Conservation (phyloP, 1,140 invertebrate genomes). For the Zaprionus vittiger region DNA sequence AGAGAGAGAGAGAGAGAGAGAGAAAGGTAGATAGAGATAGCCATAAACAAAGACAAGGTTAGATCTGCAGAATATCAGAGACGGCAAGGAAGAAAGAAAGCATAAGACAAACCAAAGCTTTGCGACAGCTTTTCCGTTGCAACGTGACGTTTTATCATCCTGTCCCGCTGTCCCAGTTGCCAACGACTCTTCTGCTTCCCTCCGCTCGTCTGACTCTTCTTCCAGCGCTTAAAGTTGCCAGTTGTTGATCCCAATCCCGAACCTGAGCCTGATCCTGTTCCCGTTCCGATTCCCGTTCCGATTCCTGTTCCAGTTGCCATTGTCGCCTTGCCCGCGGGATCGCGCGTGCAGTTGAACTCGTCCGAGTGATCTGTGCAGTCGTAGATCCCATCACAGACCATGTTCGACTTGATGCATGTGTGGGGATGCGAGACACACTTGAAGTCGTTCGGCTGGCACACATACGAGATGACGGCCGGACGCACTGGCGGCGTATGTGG, state of each 20-base stretch:
- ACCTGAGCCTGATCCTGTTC: background rate
- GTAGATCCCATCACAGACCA: constrained; percentile 88
- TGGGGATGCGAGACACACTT: constrained; percentile 83
- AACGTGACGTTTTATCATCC: constrained; percentile 38
- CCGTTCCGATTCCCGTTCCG: background rate
- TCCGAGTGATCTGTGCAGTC: constrained; percentile 90
- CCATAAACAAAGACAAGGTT: background rate
- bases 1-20: background rate
- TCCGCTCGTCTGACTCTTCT: constrained; percentile 41
- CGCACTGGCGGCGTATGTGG: constrained; percentile 6
- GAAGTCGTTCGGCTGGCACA: constrained; percentile 77
- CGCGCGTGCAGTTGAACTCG: constrained; percentile 87
- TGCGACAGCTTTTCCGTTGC: constrained; percentile 24
- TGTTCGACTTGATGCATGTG: constrained; percentile 86
- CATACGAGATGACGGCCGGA: constrained; percentile 34
- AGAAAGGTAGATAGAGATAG: background rate
- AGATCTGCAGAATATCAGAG: background rate
- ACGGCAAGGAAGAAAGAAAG: constrained; percentile 27
- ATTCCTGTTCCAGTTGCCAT: background rate
- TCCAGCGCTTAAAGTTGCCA: constrained; percentile 65
- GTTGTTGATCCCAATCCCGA: background rate
- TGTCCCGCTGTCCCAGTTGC: background rate
- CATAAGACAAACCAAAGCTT: constrained; percentile 64
- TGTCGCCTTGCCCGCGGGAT: constrained; percentile 8
- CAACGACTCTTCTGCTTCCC: constrained; percentile 10